phyloP scores from a whole-genome alignment of 37 sponge, comb jelly and placozoan species.

The Hormiphora californensis region DNA sequence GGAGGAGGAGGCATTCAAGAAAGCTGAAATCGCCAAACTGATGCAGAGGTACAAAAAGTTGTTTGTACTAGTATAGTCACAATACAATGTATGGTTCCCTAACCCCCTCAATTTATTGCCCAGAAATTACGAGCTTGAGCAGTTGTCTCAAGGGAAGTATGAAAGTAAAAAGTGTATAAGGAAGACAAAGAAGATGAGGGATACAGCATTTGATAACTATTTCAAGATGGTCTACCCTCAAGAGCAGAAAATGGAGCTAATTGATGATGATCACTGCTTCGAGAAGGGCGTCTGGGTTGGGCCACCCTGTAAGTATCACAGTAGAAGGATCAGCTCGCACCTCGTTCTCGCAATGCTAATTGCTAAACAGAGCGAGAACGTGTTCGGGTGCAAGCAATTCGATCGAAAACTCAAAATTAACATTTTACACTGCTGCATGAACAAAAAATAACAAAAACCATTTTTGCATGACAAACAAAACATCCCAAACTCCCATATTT shows the following conservation, averaged over 20 bases:
- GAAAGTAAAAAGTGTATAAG: slow-evolving; percentile 7
- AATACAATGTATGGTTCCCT: too few relatives aligned
- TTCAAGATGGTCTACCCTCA: not conserved
- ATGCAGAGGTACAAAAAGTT: slow-evolving; percentile 40
- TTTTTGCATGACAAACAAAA: too few relatives aligned
- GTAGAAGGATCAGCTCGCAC: too few relatives aligned
- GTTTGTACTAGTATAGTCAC: too few relatives aligned
- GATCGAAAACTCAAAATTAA: too few relatives aligned
- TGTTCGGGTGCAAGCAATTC: too few relatives aligned
- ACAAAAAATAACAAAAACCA: too few relatives aligned
- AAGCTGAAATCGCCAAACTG: slow-evolving; percentile 18
- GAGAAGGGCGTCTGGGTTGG: not conserved
- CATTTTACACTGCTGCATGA: too few relatives aligned
- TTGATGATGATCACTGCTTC: not conserved
- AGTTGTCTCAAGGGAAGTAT: slow-evolving; percentile 25
- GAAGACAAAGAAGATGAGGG: slow-evolving; percentile 41
- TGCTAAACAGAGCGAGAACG: too few relatives aligned
- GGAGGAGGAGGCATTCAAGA: not conserved
- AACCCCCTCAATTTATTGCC: not conserved
- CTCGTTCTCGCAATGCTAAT: too few relatives aligned
- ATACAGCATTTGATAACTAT: not conserved
- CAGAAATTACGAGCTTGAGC: slow-evolving; percentile 36
- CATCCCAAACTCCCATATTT: too few relatives aligned
- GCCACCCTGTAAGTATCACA: not conserved
- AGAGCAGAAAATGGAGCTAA: not conserved